Percentiles rank a stretch among this genome's conserved stretches.
Evolutionary conservation across 2,888 invertebrate species (phyloP).

Genomic region (Brachyopa scutellaris): DNA sequence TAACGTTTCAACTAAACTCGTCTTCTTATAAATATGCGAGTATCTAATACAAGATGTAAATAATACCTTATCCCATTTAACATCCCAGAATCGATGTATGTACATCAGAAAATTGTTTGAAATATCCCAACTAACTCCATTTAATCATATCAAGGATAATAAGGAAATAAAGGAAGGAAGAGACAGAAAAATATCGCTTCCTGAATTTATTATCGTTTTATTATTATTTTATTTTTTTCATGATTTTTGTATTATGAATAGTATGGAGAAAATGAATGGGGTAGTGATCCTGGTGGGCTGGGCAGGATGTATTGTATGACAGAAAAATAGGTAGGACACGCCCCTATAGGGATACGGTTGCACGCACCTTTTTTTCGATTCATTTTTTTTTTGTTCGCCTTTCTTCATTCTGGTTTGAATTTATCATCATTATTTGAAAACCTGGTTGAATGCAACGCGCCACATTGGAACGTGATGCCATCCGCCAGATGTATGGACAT

Average conservation of each 20-base stretch:
- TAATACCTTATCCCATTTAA: too few relatives aligned
- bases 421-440: conserved; percentile 70
- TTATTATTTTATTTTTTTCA: too few relatives aligned
- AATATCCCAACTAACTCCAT: not conserved
- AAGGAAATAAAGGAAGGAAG: conserved; percentile 46
- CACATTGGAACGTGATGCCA: conserved; percentile 70
- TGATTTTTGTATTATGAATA: conserved; percentile 68
- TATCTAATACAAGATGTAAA: too few relatives aligned
- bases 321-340: conserved; percentile 72
- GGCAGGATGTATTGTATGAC: conserved; percentile 73
- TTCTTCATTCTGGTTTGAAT: conserved; percentile 61
- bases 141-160: not conserved
- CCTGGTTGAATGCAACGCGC: conserved; percentile 66
- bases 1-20: too few relatives aligned
- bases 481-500: conserved; percentile 72
- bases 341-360: conserved; percentile 71
- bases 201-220: conserved; percentile 70
- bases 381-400: conserved; percentile 37
- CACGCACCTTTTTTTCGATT: conserved; percentile 70
- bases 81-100: too few relatives aligned
- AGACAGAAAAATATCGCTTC: conserved; percentile 60
- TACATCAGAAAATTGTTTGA: not conserved
- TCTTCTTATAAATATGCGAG: too few relatives aligned
- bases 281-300: conserved; percentile 69
- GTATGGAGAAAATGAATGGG: conserved; percentile 68